Evolutionary conservation across 2,888 invertebrate genomes (phyloP), one percentile per base, ranked within the genome.

Genomic region (Lydus trimaculatus): DNA sequence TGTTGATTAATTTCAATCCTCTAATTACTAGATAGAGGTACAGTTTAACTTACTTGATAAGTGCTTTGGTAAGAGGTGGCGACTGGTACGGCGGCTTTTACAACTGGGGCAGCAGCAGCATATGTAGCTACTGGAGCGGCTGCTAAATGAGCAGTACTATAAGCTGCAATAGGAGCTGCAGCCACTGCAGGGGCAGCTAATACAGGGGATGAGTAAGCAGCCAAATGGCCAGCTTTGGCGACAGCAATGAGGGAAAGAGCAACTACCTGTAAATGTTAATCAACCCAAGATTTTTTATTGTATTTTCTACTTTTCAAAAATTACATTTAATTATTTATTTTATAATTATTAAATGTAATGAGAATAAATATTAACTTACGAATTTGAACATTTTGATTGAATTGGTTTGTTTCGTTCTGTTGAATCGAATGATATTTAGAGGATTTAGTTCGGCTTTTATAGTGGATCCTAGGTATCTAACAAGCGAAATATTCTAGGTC

Each of bases 401-500:
- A 48, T 68, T 69, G 65, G 23, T 69, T 67, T 72, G 66, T 66
- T 70, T 70, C 65, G 72, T 63, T 72, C 59, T 67, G 61, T 63
- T 58, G 61, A 65, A 72, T 69, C 72, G 75, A 76, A 72, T 75
- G 73, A 64, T 73, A 66, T 63, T 71, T 62, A 66, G 69, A 71
- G 70, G 70, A 66, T 67, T 39, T 56, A 69, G 59, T 36, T 62
- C 67, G 58, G 73, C 72, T 76, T 76, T 74, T 76, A 76, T 76
- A 74, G 71, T 68, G 70, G 71, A 67, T 72, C 71, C 67, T 56
- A 56, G 39, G 65, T 61, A 63, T 67, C 66, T 70, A 71, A 68
- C 67, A 63, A 65, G 72, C 66, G 74, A 67, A 71, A 73, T 67
- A 74, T 78, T 80, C 76, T 80, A 78, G 80, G 81, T 81, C 81